phyloP scores from a whole-genome alignment of 1,140 invertebrate species.

The Tribolium castaneum region DNA sequence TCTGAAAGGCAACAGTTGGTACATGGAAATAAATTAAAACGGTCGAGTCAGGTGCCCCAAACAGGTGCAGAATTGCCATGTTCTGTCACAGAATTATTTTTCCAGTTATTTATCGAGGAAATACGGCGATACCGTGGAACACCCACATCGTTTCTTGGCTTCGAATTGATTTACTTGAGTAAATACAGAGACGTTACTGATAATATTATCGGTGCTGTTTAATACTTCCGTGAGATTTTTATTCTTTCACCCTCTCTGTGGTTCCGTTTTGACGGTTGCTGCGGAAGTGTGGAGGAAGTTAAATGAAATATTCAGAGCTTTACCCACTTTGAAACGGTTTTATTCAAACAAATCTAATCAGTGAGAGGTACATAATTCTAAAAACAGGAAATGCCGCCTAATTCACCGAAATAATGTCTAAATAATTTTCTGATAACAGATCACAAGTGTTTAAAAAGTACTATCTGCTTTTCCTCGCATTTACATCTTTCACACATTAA shows the following conservation, averaged over 20 bases:
- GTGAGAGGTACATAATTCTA: too few species aligned
- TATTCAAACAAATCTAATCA: too few species aligned
- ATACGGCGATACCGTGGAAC: background rate
- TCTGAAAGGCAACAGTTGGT: conserved; percentile 20
- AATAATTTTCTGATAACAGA: too few species aligned
- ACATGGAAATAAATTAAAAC: conserved; percentile 5
- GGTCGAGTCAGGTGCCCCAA: conserved; percentile 13
- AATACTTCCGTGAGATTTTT: background rate
- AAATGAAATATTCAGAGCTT: background rate
- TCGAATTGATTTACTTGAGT: background rate
- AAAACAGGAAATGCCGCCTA: too few species aligned
- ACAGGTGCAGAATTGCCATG: background rate
- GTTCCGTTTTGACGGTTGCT: background rate
- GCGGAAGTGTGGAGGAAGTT: background rate
- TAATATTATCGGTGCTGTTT: background rate
- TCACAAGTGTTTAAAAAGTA: too few species aligned
- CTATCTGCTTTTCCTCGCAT: too few species aligned
- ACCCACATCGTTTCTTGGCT: background rate
- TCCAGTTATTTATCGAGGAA: background rate
- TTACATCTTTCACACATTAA: too few species aligned
- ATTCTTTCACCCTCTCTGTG: background rate
- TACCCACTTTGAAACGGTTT: too few species aligned
- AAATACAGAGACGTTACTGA: background rate
- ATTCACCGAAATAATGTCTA: too few species aligned
- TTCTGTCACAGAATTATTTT: background rate